These are phyloP conservation scores for Cebuella pygmaea DNA, from an alignment of 2,797 vertebrate species.

Conservation along the genomic window DNA sequence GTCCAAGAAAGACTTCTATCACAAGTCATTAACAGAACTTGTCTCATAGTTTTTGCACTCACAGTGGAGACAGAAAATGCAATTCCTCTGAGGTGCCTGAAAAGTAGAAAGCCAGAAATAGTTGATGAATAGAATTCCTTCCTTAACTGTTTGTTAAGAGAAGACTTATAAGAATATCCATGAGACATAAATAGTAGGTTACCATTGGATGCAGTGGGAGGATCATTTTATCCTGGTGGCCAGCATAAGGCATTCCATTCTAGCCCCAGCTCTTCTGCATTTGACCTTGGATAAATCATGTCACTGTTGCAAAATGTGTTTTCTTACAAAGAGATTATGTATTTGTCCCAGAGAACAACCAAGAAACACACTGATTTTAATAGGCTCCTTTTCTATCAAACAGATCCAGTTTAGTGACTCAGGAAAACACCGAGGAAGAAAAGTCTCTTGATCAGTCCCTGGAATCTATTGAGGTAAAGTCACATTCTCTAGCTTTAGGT, in stretches of 20 bases:
- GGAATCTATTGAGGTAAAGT: background rate
- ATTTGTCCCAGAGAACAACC: background rate
- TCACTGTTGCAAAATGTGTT: background rate
- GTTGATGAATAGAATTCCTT: background rate
- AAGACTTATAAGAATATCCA: background rate
- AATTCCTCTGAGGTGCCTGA: background rate
- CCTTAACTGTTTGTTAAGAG: background rate
- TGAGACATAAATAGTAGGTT: background rate
- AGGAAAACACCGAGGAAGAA: background rate
- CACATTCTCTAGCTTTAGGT: background rate
- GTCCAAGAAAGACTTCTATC: background rate
- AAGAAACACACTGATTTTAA: background rate
- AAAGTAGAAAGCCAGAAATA: background rate
- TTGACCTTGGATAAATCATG: background rate
- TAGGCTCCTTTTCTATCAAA: background rate
- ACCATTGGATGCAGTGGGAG: background rate
- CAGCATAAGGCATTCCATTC: accelerated
- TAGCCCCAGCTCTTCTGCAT: background rate
- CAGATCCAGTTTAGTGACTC: background rate
- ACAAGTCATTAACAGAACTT: background rate
- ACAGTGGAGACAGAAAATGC: background rate
- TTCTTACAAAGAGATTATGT: slow-evolving; percentile 20
- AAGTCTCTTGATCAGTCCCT: background rate
- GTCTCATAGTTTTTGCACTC: background rate
- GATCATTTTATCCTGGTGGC: background rate